A percentile compares a stretch with the other conserved stretches of the same genome.
These are phyloP conservation scores for Falco cherrug DNA, from an alignment of 2,797 vertebrate genomes.

Conservation along the genomic window DNA sequence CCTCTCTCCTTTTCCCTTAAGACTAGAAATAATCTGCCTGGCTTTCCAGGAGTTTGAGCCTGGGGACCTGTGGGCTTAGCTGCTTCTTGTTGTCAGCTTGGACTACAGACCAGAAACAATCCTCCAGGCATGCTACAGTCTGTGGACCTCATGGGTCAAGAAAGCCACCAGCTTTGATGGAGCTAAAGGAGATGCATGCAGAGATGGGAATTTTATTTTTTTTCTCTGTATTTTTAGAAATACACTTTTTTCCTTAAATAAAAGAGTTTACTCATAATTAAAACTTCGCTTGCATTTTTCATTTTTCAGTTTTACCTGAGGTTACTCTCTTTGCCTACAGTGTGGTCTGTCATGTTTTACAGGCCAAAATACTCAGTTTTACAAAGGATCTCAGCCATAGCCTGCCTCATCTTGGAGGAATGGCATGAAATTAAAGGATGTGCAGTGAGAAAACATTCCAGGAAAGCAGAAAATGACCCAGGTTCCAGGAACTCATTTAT, in stretches of 20 bases:
- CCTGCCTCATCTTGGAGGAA: background rate
- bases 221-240: background rate
- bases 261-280: background rate
- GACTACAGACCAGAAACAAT: background rate
- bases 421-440: background rate
- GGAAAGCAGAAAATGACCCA: background rate
- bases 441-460: background rate
- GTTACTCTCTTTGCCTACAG: background rate
- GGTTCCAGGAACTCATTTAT: background rate
- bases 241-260: background rate
- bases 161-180: background rate
- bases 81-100: background rate
- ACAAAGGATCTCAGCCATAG: background rate
- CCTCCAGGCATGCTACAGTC: background rate
- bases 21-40: background rate
- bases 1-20: background rate
- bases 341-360: background rate
- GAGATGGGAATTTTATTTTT: background rate
- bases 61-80: background rate
- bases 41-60: background rate
- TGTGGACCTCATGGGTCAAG: background rate
- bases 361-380: background rate
- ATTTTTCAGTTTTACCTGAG: background rate
- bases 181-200: background rate
- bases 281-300: background rate